A percentile compares a stretch with the other conserved stretches of the same genome.
phyloP scores from a whole-genome alignment of 2,797 vertebrate species.

The Sciaenops ocellatus region DNA sequence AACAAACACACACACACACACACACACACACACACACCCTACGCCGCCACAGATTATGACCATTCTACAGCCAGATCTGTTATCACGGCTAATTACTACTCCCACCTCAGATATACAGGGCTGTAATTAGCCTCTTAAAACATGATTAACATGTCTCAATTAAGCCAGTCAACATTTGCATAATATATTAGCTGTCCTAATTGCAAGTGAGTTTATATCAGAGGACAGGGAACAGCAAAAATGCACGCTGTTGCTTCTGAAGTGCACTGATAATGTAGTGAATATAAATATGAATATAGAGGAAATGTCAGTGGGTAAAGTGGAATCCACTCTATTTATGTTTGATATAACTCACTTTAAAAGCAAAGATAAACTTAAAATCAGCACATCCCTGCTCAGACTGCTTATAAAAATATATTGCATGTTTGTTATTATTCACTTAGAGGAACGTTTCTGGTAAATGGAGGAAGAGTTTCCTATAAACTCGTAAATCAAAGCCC shows the following conservation, averaged over 20 bases:
- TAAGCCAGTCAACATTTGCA: slow-evolving; percentile 96
- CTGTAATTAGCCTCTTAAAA: slow-evolving; percentile 99
- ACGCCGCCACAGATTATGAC: slow-evolving; percentile 74
- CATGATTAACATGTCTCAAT: slow-evolving; percentile 99
- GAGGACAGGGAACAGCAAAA: slow-evolving; percentile 88
- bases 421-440: slow-evolving; percentile 72
- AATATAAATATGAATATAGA: slow-evolving; percentile 59
- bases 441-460: slow-evolving; percentile 59
- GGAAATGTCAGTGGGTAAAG: slow-evolving; percentile 55
- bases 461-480: slow-evolving; percentile 62
- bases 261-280: slow-evolving; percentile 47
- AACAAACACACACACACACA: background rate
- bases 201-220: slow-evolving; percentile 91
- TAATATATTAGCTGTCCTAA: slow-evolving; percentile 96
- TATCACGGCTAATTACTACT: slow-evolving; percentile 97
- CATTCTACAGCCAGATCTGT: slow-evolving; percentile 88
- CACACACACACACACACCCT: background rate
- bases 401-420: slow-evolving; percentile 57
- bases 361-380: slow-evolving; percentile 56
- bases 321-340: slow-evolving; percentile 55
- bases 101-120: slow-evolving; percentile 97
- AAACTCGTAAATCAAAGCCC: slow-evolving; percentile 73
- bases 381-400: slow-evolving; percentile 50
- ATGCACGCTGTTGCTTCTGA: slow-evolving; percentile 63
- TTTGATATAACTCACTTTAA: slow-evolving; percentile 65